These are phyloP conservation scores for Nothoprocta perdicaria DNA, from an alignment of 2,113 vertebrate genomes.

Conservation along the genomic window DNA sequence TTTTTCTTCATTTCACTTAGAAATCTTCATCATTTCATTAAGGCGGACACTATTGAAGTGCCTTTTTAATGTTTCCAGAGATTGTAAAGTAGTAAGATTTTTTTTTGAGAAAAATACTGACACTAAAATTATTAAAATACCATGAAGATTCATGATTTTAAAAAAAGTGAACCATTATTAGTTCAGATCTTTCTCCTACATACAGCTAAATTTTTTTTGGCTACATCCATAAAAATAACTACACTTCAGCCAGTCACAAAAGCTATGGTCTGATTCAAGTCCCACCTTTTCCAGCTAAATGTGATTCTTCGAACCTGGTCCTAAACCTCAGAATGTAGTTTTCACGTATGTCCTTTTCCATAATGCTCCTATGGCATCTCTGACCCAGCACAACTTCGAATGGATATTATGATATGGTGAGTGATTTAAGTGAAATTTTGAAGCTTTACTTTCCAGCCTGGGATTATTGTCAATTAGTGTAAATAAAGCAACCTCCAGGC, in stretches of 20 bases:
- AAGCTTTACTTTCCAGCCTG: neutral
- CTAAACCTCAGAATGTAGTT: neutral
- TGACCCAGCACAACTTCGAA: neutral
- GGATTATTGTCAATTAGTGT: neutral
- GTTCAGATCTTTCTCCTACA: neutral
- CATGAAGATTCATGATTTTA: neutral
- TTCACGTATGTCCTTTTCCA: neutral
- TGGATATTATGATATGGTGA: neutral
- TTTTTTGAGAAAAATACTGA: too few relatives aligned
- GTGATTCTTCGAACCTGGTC: neutral
- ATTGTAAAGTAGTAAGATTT: neutral
- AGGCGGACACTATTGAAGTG: neutral
- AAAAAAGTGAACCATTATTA: neutral
- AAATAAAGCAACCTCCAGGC: neutral
- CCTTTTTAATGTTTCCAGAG: neutral
- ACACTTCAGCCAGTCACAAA: neutral
- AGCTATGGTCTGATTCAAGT: neutral
- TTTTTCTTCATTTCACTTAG: too few relatives aligned
- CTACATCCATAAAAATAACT: too few relatives aligned
- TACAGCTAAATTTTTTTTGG: too few relatives aligned
- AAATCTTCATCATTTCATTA: neutral
- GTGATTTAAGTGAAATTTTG: neutral
- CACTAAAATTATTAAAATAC: too few relatives aligned
- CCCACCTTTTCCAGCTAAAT: neutral
- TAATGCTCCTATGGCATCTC: rapidly evolving